A percentile compares a stretch with the other conserved stretches of the same genome.
Evolutionary conservation across 1,140 invertebrate genomes (phyloP).

Genomic region (Camponotus floridanus): DNA sequence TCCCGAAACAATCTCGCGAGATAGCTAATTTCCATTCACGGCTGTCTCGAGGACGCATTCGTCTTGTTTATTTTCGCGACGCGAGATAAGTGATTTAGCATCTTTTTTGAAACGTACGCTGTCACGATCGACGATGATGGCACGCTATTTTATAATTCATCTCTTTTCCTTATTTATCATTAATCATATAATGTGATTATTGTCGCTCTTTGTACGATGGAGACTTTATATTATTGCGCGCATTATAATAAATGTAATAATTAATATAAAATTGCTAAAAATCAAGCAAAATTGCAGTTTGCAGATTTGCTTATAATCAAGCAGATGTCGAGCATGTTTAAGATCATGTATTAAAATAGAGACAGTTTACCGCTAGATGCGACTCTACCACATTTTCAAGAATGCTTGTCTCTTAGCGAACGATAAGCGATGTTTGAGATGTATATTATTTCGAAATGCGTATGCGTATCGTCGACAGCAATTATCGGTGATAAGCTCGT

Average conservation of each 20-base stretch:
- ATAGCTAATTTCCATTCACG: constrained; percentile 51
- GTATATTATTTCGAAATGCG: neutral
- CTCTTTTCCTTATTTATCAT: no score
- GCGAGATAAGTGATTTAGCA: neutral
- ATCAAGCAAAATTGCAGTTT: no score
- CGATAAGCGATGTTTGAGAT: neutral
- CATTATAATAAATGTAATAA: no score
- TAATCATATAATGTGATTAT: no score
- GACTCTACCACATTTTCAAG: constrained; percentile 10
- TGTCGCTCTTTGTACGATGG: no score
- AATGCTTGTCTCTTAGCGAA: neutral
- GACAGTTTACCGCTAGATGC: neutral
- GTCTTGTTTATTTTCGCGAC: constrained; percentile 7
- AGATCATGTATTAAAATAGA: no score
- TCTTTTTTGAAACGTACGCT: no score
- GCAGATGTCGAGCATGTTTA: no score
- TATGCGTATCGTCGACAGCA: neutral
- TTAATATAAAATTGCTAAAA: no score
- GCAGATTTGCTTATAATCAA: no score
- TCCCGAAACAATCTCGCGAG: constrained; percentile 38
- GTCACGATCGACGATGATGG: neutral
- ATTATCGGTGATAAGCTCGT: constrained; percentile 39
- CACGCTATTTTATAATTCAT: no score
- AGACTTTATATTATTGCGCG: no score
- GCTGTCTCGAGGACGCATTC: neutral